Evolutionary conservation across 2,888 invertebrate genomes (phyloP).

Genomic region (Pristionchus mayeri): DNA sequence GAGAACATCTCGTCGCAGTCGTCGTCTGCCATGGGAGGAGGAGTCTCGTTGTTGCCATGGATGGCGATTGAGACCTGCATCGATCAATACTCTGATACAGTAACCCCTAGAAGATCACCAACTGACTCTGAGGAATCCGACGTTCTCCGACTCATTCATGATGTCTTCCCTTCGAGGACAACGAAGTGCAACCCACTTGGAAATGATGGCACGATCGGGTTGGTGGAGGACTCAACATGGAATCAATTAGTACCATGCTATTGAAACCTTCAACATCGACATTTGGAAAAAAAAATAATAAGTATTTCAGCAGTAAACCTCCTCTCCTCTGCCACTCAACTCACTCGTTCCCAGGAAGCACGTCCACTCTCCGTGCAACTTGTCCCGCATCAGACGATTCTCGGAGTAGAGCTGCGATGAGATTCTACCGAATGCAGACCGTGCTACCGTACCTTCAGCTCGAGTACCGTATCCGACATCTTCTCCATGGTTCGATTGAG

Average conservation of each 20-base stretch:
- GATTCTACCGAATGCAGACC: background rate
- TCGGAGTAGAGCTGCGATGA: constrained; percentile 38
- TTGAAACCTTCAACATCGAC: too few species aligned
- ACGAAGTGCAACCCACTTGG: constrained; percentile 69
- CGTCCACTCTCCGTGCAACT: constrained; percentile 43
- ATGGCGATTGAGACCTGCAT: constrained; percentile 59
- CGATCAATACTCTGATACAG: background rate
- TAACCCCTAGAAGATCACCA: background rate
- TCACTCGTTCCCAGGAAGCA: constrained; percentile 43
- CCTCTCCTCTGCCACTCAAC: background rate
- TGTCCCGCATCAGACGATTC: constrained; percentile 37
- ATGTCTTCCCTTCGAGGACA: constrained; percentile 56
- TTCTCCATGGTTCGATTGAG: constrained; percentile 54
- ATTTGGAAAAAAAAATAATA: too few species aligned
- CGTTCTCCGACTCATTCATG: constrained; percentile 61
- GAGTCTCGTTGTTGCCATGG: constrained; percentile 62
- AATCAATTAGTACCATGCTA: background rate
- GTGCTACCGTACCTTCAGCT: constrained; percentile 55
- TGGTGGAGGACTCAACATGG: constrained; percentile 37
- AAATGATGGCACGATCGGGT: constrained; percentile 52
- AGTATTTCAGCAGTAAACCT: too few species aligned
- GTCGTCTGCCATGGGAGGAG: constrained; percentile 60
- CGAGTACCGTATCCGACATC: constrained; percentile 56
- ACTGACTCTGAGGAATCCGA: constrained; percentile 66
- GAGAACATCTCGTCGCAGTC: constrained; percentile 65